Base-by-base conservation (phyloP, 2,113 vertebrate genomes). In the Heterotis niloticus region DNA sequence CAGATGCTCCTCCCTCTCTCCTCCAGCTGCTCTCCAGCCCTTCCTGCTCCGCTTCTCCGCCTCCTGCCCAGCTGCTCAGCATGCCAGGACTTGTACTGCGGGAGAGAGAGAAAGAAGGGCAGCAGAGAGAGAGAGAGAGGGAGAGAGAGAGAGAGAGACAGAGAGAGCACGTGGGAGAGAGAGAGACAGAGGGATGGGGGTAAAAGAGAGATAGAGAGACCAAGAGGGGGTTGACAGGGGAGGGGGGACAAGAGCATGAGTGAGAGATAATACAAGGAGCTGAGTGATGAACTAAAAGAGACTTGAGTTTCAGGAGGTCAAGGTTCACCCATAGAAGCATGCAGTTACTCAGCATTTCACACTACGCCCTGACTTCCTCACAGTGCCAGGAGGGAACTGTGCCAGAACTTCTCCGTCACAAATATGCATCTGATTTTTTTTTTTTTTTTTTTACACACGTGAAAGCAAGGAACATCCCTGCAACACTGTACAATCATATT, bases 1-100 rank as follows among this genome's bases (percentile, higher is more conserved):
- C 28, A 60, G 78, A 75, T 75, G 18, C 66, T 66, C 59, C 34
- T 69, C 59, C 10, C 73, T 57, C 81, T 75, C 68, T 44, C 79
- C 70, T 66, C 26, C 83, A 70, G 80, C 88, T 91, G 90, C 90
- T 88, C 88, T 89, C 87, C 87, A 87, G 91, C 90, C 90, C 80
- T 83, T 85, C 84, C 87, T 86, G 87, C 79, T 79, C 78, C 79
- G 77, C 76, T 80, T 79, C 85, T 89, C 89, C 88, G 52, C 59
- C 90, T 86, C 86, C 87, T 80, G 80, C 81, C 72, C 81, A 83
- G 84, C 82, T 86, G 80, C 79, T 82, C 79, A 75, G 84, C 90
- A 88, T 87, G 91, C 90, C 84, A 79, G 73, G 88, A 81, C 92
- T 91, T 84, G 90, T 66, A 83, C 74, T 29, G 78, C 64, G 74